These are phyloP conservation scores for Xylocopa sonorina DNA, from an alignment of 1,140 invertebrate species.

Conservation along the genomic window DNA sequence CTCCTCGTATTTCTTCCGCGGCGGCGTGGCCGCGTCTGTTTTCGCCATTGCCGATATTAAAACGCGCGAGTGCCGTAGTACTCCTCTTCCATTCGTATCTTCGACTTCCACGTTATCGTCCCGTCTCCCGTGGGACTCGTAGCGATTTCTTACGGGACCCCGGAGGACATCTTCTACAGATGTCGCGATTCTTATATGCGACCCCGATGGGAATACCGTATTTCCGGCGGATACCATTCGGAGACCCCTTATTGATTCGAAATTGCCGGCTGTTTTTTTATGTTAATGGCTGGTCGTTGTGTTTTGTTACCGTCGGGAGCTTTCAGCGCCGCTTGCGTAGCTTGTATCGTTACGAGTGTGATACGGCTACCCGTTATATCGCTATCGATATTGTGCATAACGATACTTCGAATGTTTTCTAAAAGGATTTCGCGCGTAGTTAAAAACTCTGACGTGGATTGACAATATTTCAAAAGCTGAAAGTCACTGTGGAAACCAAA, in stretches of 20 bases:
- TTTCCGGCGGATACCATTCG: background rate
- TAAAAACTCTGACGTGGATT: too few species aligned
- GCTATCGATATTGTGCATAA: too few species aligned
- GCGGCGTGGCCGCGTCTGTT: slow-evolving; percentile 25
- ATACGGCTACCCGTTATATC: too few species aligned
- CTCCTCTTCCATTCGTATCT: background rate
- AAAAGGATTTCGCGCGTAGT: too few species aligned
- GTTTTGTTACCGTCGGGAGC: too few species aligned
- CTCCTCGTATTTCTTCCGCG: slow-evolving; percentile 41
- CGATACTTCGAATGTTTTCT: too few species aligned
- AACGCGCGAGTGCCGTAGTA: slow-evolving; percentile 26
- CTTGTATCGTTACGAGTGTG: too few species aligned
- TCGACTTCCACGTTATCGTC: background rate
- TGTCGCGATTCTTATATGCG: slow-evolving; percentile 21
- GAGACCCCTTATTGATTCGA: background rate
- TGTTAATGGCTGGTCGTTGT: too few species aligned
- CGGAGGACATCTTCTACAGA: background rate
- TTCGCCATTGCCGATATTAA: slow-evolving; percentile 51
- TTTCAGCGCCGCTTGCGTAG: too few species aligned
- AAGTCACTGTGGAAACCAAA: too few species aligned
- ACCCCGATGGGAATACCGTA: background rate
- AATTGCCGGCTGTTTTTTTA: background rate
- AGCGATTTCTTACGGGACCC: background rate
- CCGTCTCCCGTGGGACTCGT: background rate
- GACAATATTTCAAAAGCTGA: too few species aligned